These are phyloP conservation scores for Sebastes melanostomus DNA, from an alignment of 2,797 vertebrate genomes.

Conservation along the genomic window DNA sequence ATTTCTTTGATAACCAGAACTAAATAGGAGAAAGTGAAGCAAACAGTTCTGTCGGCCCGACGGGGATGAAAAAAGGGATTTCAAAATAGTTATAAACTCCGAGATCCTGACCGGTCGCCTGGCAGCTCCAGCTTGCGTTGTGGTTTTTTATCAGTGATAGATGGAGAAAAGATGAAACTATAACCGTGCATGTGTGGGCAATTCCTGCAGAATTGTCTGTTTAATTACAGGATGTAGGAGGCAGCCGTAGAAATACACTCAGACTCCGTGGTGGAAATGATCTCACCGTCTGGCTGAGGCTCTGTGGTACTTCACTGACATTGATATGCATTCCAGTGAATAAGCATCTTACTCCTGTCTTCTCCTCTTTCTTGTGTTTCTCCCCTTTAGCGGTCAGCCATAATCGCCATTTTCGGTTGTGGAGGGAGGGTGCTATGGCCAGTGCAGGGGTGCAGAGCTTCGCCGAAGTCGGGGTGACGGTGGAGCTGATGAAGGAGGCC, in stretches of 20 bases:
- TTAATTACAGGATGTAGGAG: constrained; percentile 66
- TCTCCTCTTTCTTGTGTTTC: constrained; percentile 57
- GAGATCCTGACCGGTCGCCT: constrained; percentile 42
- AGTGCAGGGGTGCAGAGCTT: constrained; percentile 82
- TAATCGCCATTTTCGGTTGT: constrained; percentile 80
- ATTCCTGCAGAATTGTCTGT: constrained; percentile 57
- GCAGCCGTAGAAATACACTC: constrained; percentile 53
- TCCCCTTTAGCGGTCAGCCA: constrained; percentile 80
- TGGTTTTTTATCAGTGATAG: constrained; percentile 57
- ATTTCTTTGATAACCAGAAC: constrained; percentile 52
- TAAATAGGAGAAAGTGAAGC: constrained; percentile 46
- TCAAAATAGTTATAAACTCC: constrained; percentile 12
- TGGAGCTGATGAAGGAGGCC: constrained; percentile 82
- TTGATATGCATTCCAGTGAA: constrained; percentile 64
- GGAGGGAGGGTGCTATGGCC: constrained; percentile 79
- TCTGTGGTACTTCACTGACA: constrained; percentile 70
- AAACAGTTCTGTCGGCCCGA: constrained; percentile 8
- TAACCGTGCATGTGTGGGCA: constrained; percentile 46
- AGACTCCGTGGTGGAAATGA: constrained; percentile 72
- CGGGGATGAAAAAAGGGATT: constrained; percentile 29
- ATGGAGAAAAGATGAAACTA: constrained; percentile 41
- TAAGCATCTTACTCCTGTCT: constrained; percentile 59
- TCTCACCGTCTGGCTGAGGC: constrained; percentile 69
- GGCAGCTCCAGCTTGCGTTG: constrained; percentile 44
- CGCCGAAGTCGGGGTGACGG: constrained; percentile 82